phyloP scores from a whole-genome alignment of 2,113 vertebrate species.

The Epinephelus cyanopodus region DNA sequence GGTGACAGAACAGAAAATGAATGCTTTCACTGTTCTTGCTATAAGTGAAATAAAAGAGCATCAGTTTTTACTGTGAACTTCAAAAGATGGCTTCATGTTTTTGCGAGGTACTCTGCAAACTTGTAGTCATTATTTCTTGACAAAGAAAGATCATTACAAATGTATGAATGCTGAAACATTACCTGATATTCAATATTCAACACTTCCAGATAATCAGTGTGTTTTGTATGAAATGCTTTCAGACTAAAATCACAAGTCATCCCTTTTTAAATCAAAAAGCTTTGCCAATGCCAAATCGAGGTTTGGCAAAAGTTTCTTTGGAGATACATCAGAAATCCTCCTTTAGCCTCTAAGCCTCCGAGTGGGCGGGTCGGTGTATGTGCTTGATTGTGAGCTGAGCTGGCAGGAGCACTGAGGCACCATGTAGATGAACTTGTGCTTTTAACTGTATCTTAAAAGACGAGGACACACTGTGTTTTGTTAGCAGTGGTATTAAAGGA shows the following conservation, averaged over 20 bases:
- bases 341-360: background rate
- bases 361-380: background rate
- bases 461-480: background rate
- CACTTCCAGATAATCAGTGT: background rate
- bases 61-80: background rate
- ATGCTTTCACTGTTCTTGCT: background rate
- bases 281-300: background rate
- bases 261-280: background rate
- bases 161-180: background rate
- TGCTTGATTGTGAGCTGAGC: constrained; percentile 8
- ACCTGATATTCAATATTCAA: background rate
- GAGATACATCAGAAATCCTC: constrained; percentile 17
- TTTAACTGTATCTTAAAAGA: constrained; percentile 10
- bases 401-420: background rate
- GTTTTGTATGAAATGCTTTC: background rate
- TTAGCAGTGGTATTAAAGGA: background rate
- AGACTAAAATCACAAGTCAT: background rate
- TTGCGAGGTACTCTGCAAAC: background rate
- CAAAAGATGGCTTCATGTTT: background rate
- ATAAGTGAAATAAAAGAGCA: constrained; percentile 6
- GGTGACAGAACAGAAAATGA: background rate
- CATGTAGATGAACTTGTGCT: background rate
- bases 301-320: constrained; percentile 14
- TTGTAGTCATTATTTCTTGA: background rate
- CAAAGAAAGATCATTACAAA: background rate